phyloP scores from a whole-genome alignment of 1,140 invertebrate genomes.

The Drosophila chauvacae region DNA sequence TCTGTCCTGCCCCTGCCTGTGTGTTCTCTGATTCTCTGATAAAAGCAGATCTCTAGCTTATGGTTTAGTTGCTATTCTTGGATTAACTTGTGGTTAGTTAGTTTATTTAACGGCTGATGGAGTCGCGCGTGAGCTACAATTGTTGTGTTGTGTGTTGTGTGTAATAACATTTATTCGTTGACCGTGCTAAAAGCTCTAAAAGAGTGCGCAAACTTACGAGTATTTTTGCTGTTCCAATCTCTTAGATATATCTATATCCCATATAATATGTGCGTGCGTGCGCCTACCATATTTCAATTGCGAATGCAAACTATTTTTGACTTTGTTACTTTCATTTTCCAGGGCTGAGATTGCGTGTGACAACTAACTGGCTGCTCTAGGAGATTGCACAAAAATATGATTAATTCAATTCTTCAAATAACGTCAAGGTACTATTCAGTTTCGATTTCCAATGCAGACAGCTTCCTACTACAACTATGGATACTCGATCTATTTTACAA shows the following conservation, averaged over 20 bases:
- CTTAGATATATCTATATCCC: conserved; percentile 8
- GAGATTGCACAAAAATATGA: conserved; percentile 51
- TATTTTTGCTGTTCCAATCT: conserved; percentile 36
- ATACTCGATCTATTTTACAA: conserved; percentile 52
- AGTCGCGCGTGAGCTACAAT: conserved; percentile 37
- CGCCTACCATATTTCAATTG: conserved; percentile 26
- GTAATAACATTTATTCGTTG: conserved; percentile 77
- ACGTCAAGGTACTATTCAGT: conserved; percentile 64
- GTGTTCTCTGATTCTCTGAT: conserved; percentile 42
- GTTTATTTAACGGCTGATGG: conserved; percentile 56
- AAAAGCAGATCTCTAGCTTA: conserved; percentile 62
- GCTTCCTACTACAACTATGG: conserved; percentile 22
- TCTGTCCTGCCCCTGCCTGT: neutral
- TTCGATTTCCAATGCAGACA: conserved; percentile 24
- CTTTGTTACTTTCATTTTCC: neutral
- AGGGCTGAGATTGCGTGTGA: conserved; percentile 40
- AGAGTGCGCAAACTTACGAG: conserved; percentile 74
- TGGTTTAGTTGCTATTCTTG: conserved; percentile 41
- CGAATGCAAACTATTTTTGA: conserved; percentile 42
- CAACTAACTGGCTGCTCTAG: conserved; percentile 35
- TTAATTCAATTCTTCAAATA: conserved; percentile 42
- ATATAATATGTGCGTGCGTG: conserved; percentile 45
- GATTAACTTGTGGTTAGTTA: conserved; percentile 55
- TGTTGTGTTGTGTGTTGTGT: conserved; percentile 16
- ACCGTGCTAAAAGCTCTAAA: conserved; percentile 79